Base-by-base conservation (phyloP, 2,113 vertebrate genomes). In the Motacilla alba region DNA sequence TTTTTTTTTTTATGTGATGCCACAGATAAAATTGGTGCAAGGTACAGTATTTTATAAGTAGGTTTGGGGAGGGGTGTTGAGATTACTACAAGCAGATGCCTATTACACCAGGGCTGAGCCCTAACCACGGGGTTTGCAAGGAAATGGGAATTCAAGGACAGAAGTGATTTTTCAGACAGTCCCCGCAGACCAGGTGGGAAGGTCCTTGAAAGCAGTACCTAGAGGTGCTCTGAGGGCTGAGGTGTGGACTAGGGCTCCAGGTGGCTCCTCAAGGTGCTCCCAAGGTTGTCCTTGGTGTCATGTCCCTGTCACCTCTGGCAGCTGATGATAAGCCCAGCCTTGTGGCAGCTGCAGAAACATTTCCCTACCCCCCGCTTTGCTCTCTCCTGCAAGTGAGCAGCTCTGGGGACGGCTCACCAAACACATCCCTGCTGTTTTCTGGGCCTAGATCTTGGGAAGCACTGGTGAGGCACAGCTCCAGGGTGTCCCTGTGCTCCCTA, bases 21-120 rank as follows among this genome's bases (percentile, higher is more conserved):
- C 93, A 96, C 89, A 95, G 97, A 96, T 92, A 95, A 95, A 96
- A 97, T 93, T 77, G 88, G 83, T 73, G 83, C 50, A 85, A 91
- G 89, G 89, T 83, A 86, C 92, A 94, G 87, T 59, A 93, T 97
- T 97, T 96, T 94, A 44, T 94, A 94, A 96, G 96, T 60, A 97
- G 95, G 87, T 77, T 89, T 93, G 68, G 87, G 89, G 91, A 95
- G 67, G 81, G 90, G 62, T 90, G 72, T 55, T 59, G 75, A 79
- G 82, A 91, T 94, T 88, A 80, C 89, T 82, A 52, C 89, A 30
- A 49, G 89, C 85, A 93, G 67, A 66, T 56, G 43, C 67, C 69
- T 88, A 78, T 84, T 89, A 90, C 68, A 66, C 53, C 66, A 58
- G 92, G 89, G 73, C 88, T 92, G 80, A 95, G 92, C 78, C 59